Conservation (phyloP, 1,140 invertebrate genomes). For the Listronotus oregonensis region DNA sequence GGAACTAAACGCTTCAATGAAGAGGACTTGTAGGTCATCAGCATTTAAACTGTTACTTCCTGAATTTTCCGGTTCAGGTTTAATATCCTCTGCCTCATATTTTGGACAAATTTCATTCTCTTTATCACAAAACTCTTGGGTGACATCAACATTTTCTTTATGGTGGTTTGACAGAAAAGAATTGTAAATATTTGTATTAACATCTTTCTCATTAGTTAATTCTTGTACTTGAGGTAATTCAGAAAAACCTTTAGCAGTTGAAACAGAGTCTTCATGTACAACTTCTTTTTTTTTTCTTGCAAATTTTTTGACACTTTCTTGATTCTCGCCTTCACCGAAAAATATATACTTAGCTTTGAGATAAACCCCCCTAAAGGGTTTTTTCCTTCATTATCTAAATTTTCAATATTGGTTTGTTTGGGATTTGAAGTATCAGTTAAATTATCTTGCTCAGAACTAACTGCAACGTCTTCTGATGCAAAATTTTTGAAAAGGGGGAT, state of each 20-base stretch:
- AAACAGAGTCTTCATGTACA: neutral
- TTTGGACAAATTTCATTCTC: no score
- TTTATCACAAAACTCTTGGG: no score
- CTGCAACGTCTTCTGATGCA: no score
- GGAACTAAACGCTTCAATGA: slow-evolving; percentile 32
- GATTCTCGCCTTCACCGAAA: neutral
- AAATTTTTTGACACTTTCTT: neutral
- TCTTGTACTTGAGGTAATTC: neutral
- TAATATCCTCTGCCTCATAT: no score
- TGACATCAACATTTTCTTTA: no score
- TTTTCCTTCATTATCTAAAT: neutral
- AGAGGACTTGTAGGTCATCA: neutral
- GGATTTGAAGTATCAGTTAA: no score
- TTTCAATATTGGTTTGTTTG: no score
- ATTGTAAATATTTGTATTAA: neutral
- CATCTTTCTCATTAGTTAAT: neutral
- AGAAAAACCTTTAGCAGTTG: no score
- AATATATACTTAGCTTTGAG: neutral
- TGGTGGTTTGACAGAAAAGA: neutral
- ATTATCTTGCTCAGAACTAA: no score
- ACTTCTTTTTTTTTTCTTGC: neutral
- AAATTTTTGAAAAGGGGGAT: no score
- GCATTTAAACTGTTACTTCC: neutral
- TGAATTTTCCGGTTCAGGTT: no score
- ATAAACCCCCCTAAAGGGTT: neutral